phyloP scores from a whole-genome alignment of 1,140 invertebrate species.

The Ganaspis sp. region DNA sequence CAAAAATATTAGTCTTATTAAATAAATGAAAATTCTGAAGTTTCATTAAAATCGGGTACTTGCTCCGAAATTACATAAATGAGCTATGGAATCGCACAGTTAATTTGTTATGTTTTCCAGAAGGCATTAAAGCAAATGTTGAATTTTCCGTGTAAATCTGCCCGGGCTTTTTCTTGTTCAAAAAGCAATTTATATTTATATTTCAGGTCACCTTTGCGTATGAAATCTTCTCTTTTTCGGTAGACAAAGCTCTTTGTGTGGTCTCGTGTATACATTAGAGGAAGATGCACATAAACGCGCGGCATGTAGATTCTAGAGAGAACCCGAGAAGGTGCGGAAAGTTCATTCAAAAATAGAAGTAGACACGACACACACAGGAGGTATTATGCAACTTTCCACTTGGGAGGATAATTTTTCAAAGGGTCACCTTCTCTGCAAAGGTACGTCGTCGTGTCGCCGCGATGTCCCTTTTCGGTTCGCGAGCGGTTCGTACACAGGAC shows the following conservation, averaged over 20 bases:
- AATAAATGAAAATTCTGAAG: too few species aligned
- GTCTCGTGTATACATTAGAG: not conserved
- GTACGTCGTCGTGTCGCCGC: slow-evolving; percentile 32
- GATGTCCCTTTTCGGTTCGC: slow-evolving; percentile 45
- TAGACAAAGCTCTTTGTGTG: slow-evolving; percentile 27
- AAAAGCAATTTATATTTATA: slow-evolving; percentile 15
- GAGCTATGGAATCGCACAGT: too few species aligned
- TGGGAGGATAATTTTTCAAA: slow-evolving; percentile 69
- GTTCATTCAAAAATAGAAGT: slow-evolving; percentile 56
- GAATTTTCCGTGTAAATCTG: not conserved
- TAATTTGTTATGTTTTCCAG: too few species aligned
- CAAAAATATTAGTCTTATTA: too few species aligned
- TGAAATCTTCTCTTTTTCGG: slow-evolving; percentile 5
- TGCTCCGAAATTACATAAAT: too few species aligned
- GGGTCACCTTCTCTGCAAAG: slow-evolving; percentile 45
- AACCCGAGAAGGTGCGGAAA: slow-evolving; percentile 43
- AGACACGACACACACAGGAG: slow-evolving; percentile 47
- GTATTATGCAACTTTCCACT: slow-evolving; percentile 69
- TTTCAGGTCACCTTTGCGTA: not conserved
- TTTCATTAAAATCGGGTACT: too few species aligned
- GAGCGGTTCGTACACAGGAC: slow-evolving; percentile 38
- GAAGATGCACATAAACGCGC: not conserved
- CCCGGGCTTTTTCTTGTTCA: not conserved
- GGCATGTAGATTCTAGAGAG: not conserved
- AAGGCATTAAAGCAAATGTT: not conserved